Evolutionary conservation across 1,140 invertebrate genomes (phyloP).

Genomic region (Dysdera silvatica): DNA sequence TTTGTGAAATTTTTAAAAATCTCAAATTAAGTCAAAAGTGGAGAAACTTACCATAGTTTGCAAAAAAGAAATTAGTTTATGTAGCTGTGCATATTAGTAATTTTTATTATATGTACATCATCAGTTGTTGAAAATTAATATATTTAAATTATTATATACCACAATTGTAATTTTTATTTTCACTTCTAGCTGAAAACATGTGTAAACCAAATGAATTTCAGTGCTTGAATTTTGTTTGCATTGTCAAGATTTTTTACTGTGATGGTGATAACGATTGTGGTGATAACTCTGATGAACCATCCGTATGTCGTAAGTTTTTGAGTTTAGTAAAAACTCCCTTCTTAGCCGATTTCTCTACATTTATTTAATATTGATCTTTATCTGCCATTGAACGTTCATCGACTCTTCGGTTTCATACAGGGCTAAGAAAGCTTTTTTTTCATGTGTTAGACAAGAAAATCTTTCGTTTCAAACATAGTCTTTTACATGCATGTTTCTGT

Average conservation of each 20-base stretch:
- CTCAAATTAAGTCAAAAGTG: no score
- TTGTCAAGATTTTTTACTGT: constrained; percentile 33
- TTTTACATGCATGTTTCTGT: not conserved
- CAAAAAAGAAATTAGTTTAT: no score
- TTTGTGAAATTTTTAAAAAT: no score
- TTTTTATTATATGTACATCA: no score
- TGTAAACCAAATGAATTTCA: constrained; percentile 35
- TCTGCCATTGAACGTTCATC: no score
- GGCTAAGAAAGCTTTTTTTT: no score
- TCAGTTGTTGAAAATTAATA: no score
- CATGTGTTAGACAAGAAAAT: not conserved
- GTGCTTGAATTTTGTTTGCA: constrained; percentile 35
- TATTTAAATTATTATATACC: no score
- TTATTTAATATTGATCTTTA: not conserved
- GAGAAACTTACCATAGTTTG: no score
- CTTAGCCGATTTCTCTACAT: not conserved
- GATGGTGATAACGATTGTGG: constrained; percentile 54
- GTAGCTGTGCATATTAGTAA: no score
- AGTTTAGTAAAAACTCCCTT: not conserved
- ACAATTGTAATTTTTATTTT: constrained; percentile 1
- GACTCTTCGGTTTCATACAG: no score
- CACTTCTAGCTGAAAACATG: constrained; percentile 34
- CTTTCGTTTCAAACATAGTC: not conserved
- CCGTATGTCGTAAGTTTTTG: constrained; percentile 23
- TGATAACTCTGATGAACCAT: constrained; percentile 38